Percentiles rank a stretch among this genome's conserved stretches.
These are phyloP conservation scores for Scortum barcoo DNA, from an alignment of 2,113 vertebrate species.

Conservation along the genomic window DNA sequence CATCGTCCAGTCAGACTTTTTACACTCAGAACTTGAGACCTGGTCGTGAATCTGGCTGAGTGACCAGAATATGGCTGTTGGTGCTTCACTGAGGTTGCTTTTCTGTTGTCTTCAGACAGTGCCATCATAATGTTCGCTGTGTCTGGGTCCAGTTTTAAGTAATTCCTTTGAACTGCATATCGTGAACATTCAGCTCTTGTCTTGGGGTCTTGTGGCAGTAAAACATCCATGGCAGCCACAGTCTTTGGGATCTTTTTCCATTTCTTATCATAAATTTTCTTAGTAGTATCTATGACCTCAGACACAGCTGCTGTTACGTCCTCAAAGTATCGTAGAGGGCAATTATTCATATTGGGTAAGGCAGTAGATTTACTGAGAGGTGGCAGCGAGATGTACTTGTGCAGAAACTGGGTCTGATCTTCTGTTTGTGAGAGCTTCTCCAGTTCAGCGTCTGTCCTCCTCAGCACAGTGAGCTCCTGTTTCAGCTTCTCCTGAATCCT, in stretches of 20 bases:
- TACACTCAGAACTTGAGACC: neutral
- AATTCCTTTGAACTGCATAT: neutral
- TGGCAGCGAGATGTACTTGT: too few species aligned
- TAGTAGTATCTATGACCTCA: too few species aligned
- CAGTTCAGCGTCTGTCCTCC: neutral
- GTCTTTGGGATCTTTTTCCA: too few species aligned
- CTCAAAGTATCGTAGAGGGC: neutral
- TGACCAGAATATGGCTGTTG: neutral
- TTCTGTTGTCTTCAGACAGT: neutral
- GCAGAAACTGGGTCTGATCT: neutral
- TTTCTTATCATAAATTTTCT: too few species aligned
- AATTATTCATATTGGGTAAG: neutral
- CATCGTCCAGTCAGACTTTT: slow-evolving; percentile 10
- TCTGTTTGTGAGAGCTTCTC: neutral
- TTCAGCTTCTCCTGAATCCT: neutral
- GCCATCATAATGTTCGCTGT: neutral
- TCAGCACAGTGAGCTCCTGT: neutral
- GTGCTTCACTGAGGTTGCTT: neutral
- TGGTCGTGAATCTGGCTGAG: neutral
- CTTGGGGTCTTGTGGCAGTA: neutral
- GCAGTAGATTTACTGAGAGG: too few species aligned
- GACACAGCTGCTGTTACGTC: too few species aligned
- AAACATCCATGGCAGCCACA: too few species aligned
- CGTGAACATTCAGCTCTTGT: neutral
- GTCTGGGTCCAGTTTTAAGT: neutral